phyloP scores from a whole-genome alignment of 2,113 vertebrate genomes.

The Aphelocoma coerulescens region DNA sequence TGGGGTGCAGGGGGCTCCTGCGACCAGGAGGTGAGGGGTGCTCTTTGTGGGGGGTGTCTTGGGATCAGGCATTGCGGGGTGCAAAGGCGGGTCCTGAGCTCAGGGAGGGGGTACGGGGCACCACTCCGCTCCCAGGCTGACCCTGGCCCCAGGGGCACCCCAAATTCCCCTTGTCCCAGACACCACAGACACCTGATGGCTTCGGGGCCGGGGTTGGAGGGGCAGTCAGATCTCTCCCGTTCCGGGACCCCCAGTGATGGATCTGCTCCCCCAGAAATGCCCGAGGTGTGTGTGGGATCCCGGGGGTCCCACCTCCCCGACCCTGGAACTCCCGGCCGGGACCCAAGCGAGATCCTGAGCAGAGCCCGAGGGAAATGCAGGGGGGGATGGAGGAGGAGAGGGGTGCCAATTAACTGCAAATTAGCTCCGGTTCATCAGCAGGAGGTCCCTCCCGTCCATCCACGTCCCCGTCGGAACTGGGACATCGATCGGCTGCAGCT shows the following conservation, averaged over 20 bases:
- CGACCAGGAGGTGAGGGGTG: not conserved
- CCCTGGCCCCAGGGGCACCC: not conserved
- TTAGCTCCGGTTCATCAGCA: not conserved
- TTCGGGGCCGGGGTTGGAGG: not conserved
- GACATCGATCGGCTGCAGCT: not conserved
- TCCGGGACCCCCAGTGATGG: not conserved
- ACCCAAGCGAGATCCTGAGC: not conserved
- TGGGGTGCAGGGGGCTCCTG: too few relatives aligned
- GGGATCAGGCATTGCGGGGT: too few relatives aligned
- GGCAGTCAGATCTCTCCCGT: accelerated
- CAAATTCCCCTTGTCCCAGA: not conserved
- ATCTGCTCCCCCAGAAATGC: not conserved
- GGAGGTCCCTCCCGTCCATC: not conserved
- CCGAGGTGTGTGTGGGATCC: not conserved
- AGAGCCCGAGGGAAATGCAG: not conserved
- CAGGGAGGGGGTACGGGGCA: not conserved
- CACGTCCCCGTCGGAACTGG: not conserved
- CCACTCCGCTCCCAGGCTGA: not conserved
- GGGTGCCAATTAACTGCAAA: not conserved
- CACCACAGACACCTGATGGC: too few relatives aligned
- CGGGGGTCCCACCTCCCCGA: not conserved
- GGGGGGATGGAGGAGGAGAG: too few relatives aligned
- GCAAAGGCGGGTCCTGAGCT: not conserved
- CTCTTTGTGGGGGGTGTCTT: not conserved
- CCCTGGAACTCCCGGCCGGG: not conserved